These are phyloP conservation scores for Neuroscelio doddi DNA, from an alignment of 2,888 invertebrate species.

Conservation along the genomic window DNA sequence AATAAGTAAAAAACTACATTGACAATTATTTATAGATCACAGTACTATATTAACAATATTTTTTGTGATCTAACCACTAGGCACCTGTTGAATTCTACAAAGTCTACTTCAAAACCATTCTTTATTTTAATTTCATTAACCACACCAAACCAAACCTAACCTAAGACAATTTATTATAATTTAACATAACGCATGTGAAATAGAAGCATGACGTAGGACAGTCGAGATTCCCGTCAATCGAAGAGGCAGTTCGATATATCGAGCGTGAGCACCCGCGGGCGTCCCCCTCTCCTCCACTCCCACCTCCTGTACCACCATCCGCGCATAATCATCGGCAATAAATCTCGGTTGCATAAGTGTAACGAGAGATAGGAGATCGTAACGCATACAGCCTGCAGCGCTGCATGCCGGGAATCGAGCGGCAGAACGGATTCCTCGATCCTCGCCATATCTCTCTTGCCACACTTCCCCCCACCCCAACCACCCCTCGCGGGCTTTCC, in stretches of 20 bases:
- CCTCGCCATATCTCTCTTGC: conserved; percentile 44
- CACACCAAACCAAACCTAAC: too few relatives aligned
- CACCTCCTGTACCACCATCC: conserved; percentile 49
- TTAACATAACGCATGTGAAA: too few relatives aligned
- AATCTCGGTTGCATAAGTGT: conserved; percentile 72
- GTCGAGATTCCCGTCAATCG: conserved; percentile 45
- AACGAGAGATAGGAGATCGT: conserved; percentile 71
- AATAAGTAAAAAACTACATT: too few relatives aligned
- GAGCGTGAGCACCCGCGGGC: conserved; percentile 60
- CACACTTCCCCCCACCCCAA: conserved; percentile 31
- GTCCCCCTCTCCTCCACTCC: conserved; percentile 42
- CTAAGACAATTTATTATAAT: too few relatives aligned
- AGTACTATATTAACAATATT: too few relatives aligned
- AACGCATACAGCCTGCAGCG: conserved; percentile 66
- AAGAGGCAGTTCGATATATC: conserved; percentile 49
- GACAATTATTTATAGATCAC: too few relatives aligned
- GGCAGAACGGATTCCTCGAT: conserved; percentile 43
- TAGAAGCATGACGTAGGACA: too few relatives aligned
- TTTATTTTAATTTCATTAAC: too few relatives aligned
- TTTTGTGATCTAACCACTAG: too few relatives aligned
- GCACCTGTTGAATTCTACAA: too few relatives aligned
- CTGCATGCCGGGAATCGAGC: conserved; percentile 34
- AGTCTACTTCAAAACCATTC: too few relatives aligned
- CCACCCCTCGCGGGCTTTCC: conserved; percentile 13
- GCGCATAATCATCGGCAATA: conserved; percentile 64